These are phyloP conservation scores for Phrynocephalus forsythii DNA, from an alignment of 2,797 vertebrate genomes.

Conservation along the genomic window DNA sequence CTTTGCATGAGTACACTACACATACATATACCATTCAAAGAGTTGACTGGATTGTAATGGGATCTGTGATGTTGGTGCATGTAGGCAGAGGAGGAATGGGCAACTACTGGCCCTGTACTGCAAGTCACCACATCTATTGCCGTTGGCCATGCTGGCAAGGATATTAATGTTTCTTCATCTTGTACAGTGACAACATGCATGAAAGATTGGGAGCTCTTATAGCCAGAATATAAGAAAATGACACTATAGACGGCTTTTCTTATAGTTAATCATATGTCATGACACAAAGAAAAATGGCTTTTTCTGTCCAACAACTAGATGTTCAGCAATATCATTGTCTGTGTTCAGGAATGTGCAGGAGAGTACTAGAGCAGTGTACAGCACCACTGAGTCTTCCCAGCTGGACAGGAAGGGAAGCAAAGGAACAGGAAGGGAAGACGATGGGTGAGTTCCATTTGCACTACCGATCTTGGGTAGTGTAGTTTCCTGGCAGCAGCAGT, in stretches of 20 bases:
- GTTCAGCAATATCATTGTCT: too few relatives aligned
- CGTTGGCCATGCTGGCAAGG: too few relatives aligned
- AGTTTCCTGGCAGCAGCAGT: not conserved
- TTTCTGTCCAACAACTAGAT: too few relatives aligned
- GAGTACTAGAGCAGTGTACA: too few relatives aligned
- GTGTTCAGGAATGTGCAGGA: too few relatives aligned
- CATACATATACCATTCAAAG: not conserved
- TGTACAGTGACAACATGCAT: not conserved
- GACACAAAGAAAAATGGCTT: not conserved
- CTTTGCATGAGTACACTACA: not conserved
- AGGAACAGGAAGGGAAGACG: too few relatives aligned
- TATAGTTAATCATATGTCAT: not conserved
- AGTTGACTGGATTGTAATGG: not conserved
- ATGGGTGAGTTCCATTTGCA: not conserved
- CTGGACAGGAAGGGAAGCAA: not conserved
- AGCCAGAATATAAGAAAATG: not conserved
- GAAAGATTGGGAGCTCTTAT: not conserved
- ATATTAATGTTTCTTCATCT: too few relatives aligned
- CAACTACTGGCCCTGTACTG: too few relatives aligned
- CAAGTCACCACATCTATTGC: too few relatives aligned
- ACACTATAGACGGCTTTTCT: not conserved
- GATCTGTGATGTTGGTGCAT: not conserved
- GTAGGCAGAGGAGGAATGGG: not conserved
- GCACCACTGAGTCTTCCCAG: too few relatives aligned
- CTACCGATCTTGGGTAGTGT: not conserved